Conservation (phyloP, 2,888 invertebrate species). For the Pachliopta kotzebuea region DNA sequence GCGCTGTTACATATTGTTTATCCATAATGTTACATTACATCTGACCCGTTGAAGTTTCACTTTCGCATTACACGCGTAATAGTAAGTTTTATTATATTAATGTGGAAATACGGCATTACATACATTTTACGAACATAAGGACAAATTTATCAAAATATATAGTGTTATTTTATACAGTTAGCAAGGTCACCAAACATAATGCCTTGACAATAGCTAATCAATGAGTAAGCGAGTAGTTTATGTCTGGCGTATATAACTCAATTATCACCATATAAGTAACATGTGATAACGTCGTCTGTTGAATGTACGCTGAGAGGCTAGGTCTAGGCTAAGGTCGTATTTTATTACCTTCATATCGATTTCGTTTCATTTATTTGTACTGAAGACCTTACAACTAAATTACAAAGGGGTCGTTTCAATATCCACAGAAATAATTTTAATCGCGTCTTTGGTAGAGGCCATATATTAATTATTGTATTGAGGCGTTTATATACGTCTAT, state of each 20-base stretch:
- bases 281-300: conserved; percentile 8
- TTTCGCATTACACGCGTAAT: conserved; percentile 1
- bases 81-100: not conserved
- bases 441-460: too few relatives aligned
- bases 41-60: conserved; percentile 9
- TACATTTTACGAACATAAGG: too few relatives aligned
- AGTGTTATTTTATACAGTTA: not conserved
- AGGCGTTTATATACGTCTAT: too few relatives aligned
- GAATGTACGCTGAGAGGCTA: not conserved
- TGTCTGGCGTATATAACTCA: conserved; percentile 32
- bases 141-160: too few relatives aligned
- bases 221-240: conserved; percentile 53
- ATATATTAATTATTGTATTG: too few relatives aligned
- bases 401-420: too few relatives aligned
- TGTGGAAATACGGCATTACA: too few relatives aligned
- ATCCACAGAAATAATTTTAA: too few relatives aligned
- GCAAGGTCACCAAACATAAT: not conserved
- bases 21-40: conserved; percentile 10
- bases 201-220: conserved; percentile 59
- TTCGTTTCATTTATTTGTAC: too few relatives aligned
- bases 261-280: conserved; percentile 11
- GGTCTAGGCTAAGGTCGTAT: too few relatives aligned
- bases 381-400: too few relatives aligned
- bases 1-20: conserved; percentile 22
- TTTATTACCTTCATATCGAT: too few relatives aligned